These are phyloP conservation scores for Pantherophis guttatus DNA, from an alignment of 2,113 vertebrate species.

Conservation along the genomic window DNA sequence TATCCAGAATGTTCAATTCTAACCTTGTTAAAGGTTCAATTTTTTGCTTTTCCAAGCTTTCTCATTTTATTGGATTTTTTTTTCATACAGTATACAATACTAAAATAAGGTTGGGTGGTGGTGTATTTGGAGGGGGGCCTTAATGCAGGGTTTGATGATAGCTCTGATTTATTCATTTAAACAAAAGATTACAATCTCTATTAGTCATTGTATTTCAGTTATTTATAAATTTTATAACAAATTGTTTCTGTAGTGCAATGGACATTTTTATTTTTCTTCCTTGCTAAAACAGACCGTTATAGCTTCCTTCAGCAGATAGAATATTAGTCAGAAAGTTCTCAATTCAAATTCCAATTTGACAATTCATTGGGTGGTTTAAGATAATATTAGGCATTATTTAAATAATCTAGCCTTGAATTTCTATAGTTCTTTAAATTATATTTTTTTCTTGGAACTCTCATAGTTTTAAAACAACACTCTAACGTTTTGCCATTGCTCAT, in stretches of 20 bases:
- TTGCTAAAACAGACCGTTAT: background rate
- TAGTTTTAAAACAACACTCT: background rate
- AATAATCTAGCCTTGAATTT: background rate
- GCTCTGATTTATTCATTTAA: background rate
- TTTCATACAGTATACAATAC: background rate
- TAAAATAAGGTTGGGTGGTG: background rate
- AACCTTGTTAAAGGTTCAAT: slow-evolving; percentile 5
- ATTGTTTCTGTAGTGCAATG: background rate
- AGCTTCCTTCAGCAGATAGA: background rate
- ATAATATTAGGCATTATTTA: background rate
- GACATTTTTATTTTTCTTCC: background rate
- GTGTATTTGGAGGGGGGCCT: background rate
- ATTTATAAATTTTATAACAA: background rate
- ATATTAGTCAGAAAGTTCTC: background rate
- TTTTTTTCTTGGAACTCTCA: background rate
- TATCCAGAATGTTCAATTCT: background rate
- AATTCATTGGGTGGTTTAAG: background rate
- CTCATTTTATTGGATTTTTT: slow-evolving; percentile 23
- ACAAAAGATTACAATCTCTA: background rate
- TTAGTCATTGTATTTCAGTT: background rate
- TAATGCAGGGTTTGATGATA: background rate
- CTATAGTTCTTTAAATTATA: background rate
- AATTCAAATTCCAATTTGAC: background rate
- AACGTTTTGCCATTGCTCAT: background rate
- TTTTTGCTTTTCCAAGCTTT: slow-evolving; percentile 26